These are phyloP conservation scores for Brachionus angularis DNA, from an alignment of 1,140 invertebrate species.

Conservation along the genomic window DNA sequence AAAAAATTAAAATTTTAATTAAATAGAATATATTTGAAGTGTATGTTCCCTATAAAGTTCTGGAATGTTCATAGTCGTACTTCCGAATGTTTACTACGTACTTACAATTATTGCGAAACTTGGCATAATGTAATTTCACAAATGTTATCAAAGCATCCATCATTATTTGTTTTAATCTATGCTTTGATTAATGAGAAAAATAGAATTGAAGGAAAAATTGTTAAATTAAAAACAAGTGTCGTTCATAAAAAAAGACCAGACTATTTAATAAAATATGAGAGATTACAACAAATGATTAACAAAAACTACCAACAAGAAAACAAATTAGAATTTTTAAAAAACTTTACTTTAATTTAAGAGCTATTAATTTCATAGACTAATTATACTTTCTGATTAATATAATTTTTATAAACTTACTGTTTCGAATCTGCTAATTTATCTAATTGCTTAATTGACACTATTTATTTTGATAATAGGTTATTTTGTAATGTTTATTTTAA, in stretches of 20 bases:
- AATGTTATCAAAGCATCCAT: constrained; percentile 5
- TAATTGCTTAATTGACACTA: no score
- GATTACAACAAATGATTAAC: not conserved
- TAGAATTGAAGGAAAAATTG: constrained; percentile 2
- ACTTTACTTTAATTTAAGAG: not conserved
- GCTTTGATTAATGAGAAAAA: not conserved
- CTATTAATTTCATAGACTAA: no score
- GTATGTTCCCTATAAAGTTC: not conserved
- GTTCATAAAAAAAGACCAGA: not conserved
- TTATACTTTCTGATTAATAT: no score
- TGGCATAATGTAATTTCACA: no score
- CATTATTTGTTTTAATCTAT: not conserved
- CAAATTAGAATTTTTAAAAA: constrained; percentile 14
- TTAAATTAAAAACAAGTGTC: not conserved
- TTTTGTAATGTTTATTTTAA: no score
- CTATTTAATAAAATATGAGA: not conserved
- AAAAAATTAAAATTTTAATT: no score
- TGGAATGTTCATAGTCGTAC: constrained; percentile 8
- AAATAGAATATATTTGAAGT: no score
- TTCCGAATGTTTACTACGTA: not conserved
- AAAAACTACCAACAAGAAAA: not conserved
- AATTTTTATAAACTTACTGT: no score
- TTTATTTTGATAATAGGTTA: no score
- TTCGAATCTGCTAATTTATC: no score
- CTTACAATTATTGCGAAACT: no score